Percentiles rank a stretch among this genome's conserved stretches.
phyloP scores from a whole-genome alignment of 2,888 invertebrate species.

The Agrilus mali region DNA sequence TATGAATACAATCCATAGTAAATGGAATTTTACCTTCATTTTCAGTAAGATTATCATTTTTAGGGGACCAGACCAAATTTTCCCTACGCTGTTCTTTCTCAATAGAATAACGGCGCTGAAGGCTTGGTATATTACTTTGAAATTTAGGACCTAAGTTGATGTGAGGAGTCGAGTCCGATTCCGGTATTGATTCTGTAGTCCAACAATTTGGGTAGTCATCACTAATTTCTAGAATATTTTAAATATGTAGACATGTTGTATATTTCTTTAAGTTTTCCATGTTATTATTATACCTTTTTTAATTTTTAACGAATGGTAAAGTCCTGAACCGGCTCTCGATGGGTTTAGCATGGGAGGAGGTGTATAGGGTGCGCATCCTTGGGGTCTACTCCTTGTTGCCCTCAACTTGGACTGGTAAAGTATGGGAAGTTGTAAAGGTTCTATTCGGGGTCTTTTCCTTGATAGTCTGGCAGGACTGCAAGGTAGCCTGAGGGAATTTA shows the following conservation, averaged over 20 bases:
- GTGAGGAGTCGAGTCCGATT: slow-evolving; percentile 50
- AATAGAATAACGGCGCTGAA: slow-evolving; percentile 36
- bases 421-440: slow-evolving; percentile 39
- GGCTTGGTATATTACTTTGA: slow-evolving; percentile 67
- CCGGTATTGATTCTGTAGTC: slow-evolving; percentile 33
- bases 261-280: slow-evolving; percentile 1
- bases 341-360: slow-evolving; percentile 93
- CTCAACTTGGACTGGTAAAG: slow-evolving; percentile 39
- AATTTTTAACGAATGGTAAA: slow-evolving; percentile 43
- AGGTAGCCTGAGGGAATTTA: slow-evolving; percentile 41
- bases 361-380: slow-evolving; percentile 59
- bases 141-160: slow-evolving; percentile 81
- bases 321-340: slow-evolving; percentile 74
- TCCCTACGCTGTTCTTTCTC: slow-evolving; percentile 45
- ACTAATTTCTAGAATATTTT: slow-evolving; percentile 17
- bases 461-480: slow-evolving; percentile 52
- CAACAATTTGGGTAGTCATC: slow-evolving; percentile 25
- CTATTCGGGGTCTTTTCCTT: slow-evolving; percentile 51
- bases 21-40: slow-evolving; percentile 50
- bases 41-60: slow-evolving; percentile 57
- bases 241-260: slow-evolving; percentile 1
- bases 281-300: slow-evolving; percentile 3
- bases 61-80: slow-evolving; percentile 80
- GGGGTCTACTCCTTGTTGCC: slow-evolving; percentile 35
- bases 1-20: slow-evolving; percentile 2